Percentiles rank a stretch among this genome's conserved stretches.
These are phyloP conservation scores for Mylabris phalerata DNA, from an alignment of 1,140 invertebrate genomes.

Conservation along the genomic window DNA sequence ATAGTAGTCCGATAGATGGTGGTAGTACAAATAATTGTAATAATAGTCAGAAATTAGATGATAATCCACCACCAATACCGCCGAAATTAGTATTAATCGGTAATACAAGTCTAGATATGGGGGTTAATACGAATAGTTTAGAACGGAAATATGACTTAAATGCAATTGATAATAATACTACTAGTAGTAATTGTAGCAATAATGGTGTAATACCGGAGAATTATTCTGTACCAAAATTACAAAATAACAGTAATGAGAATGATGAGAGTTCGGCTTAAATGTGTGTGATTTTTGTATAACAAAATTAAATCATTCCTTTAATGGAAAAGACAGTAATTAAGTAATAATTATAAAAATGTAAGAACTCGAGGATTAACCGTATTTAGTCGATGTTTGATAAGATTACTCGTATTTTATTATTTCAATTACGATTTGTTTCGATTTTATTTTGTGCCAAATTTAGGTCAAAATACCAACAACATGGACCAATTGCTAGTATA, in stretches of 20 bases:
- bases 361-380: too few relatives aligned
- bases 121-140: constrained; percentile 15
- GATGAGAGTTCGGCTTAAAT: background rate
- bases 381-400: too few relatives aligned
- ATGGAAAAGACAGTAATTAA: too few relatives aligned
- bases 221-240: constrained; percentile 23
- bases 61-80: constrained; percentile 51
- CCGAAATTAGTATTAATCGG: constrained; percentile 42
- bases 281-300: too few relatives aligned
- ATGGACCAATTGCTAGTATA: too few relatives aligned
- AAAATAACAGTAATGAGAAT: background rate
- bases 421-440: too few relatives aligned
- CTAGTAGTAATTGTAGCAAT: too few relatives aligned
- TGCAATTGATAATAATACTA: constrained; percentile 16
- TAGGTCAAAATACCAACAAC: too few relatives aligned
- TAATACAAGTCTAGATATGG: constrained; percentile 10
- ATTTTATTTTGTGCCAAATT: too few relatives aligned
- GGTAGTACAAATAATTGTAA: background rate
- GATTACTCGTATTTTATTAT: too few relatives aligned
- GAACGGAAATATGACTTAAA: constrained; percentile 16
- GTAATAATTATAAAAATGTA: too few relatives aligned
- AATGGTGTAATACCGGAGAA: constrained; percentile 15
- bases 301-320: too few relatives aligned
- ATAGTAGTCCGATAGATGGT: constrained; percentile 40
- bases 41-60: constrained; percentile 32